phyloP scores from a whole-genome alignment of 2,797 vertebrate species.

The Odontamblyopus rebecca region DNA sequence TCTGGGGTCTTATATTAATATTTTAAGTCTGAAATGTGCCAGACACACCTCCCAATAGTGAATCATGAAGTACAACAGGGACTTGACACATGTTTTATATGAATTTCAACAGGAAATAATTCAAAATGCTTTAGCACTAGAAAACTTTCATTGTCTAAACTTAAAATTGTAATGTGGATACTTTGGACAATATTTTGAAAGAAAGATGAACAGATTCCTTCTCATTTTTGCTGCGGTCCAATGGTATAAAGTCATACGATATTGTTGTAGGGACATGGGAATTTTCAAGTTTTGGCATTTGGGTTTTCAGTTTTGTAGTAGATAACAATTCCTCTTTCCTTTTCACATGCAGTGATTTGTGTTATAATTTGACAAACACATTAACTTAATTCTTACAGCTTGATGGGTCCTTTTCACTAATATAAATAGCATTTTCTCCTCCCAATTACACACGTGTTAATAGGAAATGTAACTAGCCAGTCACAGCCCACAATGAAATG shows the following conservation, averaged over 20 bases:
- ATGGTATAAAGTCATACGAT: too few species aligned
- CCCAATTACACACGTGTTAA: background rate
- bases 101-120: background rate
- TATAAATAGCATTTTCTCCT: background rate
- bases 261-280: too few species aligned
- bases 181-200: background rate
- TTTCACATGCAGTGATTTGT: background rate
- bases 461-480: background rate
- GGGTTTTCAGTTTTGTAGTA: background rate
- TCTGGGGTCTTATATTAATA: conserved; percentile 27
- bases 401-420: background rate
- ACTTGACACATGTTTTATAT: background rate
- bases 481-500: background rate
- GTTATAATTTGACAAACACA: background rate
- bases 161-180: background rate
- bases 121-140: background rate
- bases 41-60: conserved; percentile 15
- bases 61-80: background rate
- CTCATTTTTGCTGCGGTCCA: too few species aligned
- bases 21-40: conserved; percentile 21
- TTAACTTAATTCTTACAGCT: background rate
- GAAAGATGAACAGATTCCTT: background rate
- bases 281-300: too few species aligned
- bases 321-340: background rate
- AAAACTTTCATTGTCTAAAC: background rate